Evolutionary conservation across 2,113 vertebrate genomes (phyloP), one percentile per base, ranked within the genome.

Genomic region (Pao palembangensis): DNA sequence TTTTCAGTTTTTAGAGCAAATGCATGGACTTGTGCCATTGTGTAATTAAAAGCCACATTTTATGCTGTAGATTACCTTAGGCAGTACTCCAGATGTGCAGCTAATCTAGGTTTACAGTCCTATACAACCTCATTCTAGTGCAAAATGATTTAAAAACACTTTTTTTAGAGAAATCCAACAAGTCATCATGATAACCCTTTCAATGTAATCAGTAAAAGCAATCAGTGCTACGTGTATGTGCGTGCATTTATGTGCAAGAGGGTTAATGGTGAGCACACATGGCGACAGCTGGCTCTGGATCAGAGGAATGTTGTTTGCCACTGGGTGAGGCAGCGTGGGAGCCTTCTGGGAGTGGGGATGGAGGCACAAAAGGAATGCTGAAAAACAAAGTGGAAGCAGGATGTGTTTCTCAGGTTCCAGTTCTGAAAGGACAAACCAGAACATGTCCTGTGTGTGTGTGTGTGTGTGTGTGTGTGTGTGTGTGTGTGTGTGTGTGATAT

Each of bases 231-330:
- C 48, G 3, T n/a, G 15, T 31, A 47, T 25, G 25, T 34, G 50
- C 63, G 44, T 23, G 34, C 11, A 23, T 28, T 28, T 28, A 4
- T 28, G 25, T 28, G 25, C 25, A 7, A 28, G 47, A 76, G 61
- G 69, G 78, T 82, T 81, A 75, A 79, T 20, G 1, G 46, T 65
- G 58, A 56, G 53, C n/a, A 18, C 20, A 60, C 61, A 50, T 55
- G 49, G 21, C 51, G 53, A 55, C 69, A 81, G 70, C 70, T 77
- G 63, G 75, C 60, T 59, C 76, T 47, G 64, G 58, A 67, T 52
- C 64, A 20, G 58, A 86, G 80, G 84, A 90, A 89, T 88, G 85
- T 84, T 87, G 80, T 88, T 87, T 86, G 67, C 80, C 51, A 71
- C 64, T 44, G 67, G 73, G 65, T 68, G 68, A 75, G 67, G 51